A percentile compares a stretch with the other conserved stretches of the same genome.
Conservation (phyloP, 2,113 vertebrate species). For the Caloenas nicobarica region DNA sequence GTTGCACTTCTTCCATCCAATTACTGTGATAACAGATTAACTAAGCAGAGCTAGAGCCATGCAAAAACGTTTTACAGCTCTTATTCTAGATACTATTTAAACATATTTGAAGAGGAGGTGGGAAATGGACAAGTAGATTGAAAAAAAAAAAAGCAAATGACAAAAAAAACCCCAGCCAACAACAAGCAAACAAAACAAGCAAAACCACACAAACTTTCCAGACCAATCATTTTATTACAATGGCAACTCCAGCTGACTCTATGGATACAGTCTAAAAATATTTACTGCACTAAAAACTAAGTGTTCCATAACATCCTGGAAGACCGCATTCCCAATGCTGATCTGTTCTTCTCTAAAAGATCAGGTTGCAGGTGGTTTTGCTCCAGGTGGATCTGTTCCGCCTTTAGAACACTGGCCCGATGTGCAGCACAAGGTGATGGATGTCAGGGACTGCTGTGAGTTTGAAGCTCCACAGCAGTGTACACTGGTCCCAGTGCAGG, state of each 20-base stretch:
- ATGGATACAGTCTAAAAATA: no score
- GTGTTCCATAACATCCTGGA: background rate
- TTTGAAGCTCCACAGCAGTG: background rate
- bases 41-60: background rate
- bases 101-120: background rate
- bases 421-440: background rate
- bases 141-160: no score
- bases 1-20: background rate
- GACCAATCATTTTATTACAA: background rate
- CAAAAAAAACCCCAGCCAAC: no score
- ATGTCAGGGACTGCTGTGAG: background rate
- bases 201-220: no score
- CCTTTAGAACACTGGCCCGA: background rate
- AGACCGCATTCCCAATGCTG: background rate
- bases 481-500: background rate
- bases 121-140: background rate
- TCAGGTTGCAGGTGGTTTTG: background rate
- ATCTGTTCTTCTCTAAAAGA: background rate
- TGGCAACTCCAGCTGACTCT: no score
- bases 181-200: no score
- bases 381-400: background rate
- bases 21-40: background rate
- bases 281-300: background rate
- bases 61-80: background rate
- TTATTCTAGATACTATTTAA: background rate